Base-by-base conservation (phyloP, 2,113 vertebrate species). In the Alethe castanea region DNA sequence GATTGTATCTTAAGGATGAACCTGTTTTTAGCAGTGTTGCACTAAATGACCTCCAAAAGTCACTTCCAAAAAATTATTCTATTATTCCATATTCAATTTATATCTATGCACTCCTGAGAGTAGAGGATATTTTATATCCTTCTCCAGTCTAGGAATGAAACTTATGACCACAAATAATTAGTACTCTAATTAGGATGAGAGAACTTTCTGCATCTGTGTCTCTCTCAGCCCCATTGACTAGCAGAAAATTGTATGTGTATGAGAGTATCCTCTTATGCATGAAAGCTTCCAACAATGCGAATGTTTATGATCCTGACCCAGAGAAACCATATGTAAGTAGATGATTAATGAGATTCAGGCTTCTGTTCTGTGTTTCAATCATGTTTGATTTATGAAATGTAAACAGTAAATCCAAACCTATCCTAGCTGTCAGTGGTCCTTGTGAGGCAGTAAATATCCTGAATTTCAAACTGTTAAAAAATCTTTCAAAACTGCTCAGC, bases 401-500 rank as follows among this genome's bases (percentile, higher is more conserved):
- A 90, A 95, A 94, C 54, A 88, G 78, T 70, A 38, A 19, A 60
- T 95, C 65, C 26, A 53, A 96, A 94, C 23, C 9, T 65, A 61
- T 88, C 44, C 57, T 90, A 61, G 53, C 73, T 74, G 72, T 90
- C 93, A 94, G 92, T 76, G 53, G 88, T 82, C 91, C 81, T 96
- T 94, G 50, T 92, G 92, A 95, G 57, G 45, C 85, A 82, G 91
- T 90, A 96, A 96, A 94, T 91, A 95, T 82, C 24, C 76, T 65
- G 44, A 80, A 91, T 96, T 96, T 96, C 47, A 84, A 90, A 94
- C 52, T 90, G 54, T 73, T 95, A 79, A 73, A 95, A 92, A 85
- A 64, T 87, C 71, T 91, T 94, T 95, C 66, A 93, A 96, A 97
- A 88, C 83, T 91, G 92, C 96, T 92, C 96, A 94, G 91, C 89